phyloP scores from a whole-genome alignment of 2,113 vertebrate genomes.

The Oreochromis niloticus region DNA sequence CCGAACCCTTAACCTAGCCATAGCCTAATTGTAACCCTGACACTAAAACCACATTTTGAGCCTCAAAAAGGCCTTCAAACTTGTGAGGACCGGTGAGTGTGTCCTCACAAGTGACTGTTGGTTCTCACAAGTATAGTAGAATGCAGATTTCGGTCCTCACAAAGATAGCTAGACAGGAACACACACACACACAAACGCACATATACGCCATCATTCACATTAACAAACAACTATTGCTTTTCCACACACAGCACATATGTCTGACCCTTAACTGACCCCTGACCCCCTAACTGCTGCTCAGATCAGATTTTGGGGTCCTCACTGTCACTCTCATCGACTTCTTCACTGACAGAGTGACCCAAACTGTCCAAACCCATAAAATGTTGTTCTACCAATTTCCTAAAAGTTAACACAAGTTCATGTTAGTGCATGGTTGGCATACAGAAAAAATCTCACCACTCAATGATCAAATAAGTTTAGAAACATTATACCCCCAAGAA shows the following conservation, averaged over 20 bases:
- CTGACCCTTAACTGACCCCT: not conserved
- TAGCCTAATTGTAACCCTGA: too few relatives aligned
- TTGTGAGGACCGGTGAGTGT: too few relatives aligned
- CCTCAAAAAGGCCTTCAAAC: too few relatives aligned
- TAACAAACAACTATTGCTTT: not conserved
- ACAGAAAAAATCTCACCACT: not conserved
- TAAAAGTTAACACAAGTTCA: not conserved
- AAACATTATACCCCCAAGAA: not conserved
- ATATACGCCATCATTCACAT: not conserved
- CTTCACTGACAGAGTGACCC: not conserved
- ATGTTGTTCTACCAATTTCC: not conserved
- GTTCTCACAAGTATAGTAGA: too few relatives aligned
- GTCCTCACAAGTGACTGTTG: too few relatives aligned
- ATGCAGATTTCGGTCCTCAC: too few relatives aligned
- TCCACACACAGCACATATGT: not conserved
- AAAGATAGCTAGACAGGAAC: too few relatives aligned
- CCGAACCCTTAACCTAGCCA: too few relatives aligned
- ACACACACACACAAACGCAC: not conserved
- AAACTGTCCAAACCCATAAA: not conserved
- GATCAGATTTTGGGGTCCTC: not conserved
- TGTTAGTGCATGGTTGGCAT: not conserved
- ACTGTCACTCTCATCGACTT: not conserved
- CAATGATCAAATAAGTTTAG: not conserved
- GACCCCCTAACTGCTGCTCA: not conserved
- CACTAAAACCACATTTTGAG: too few relatives aligned